phyloP scores from a whole-genome alignment of 2,888 invertebrate species.

The Eupeodes latifasciatus region DNA sequence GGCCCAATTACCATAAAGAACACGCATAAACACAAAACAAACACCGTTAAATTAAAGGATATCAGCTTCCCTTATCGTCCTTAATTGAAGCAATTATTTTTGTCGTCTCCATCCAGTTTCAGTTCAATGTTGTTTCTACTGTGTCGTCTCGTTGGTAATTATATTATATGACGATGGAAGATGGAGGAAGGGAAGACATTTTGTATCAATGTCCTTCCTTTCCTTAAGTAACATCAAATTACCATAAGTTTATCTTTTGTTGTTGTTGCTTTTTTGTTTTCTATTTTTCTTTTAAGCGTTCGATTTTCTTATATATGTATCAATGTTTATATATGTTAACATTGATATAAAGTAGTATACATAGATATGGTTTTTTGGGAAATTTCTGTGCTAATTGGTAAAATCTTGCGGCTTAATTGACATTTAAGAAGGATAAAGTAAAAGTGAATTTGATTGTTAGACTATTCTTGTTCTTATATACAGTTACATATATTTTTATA shows the following conservation, averaged over 20 bases:
- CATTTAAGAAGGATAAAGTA: constrained; percentile 6
- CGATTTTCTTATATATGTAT: constrained; percentile 2
- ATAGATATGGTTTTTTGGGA: not conserved
- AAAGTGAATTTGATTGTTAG: constrained; percentile 27
- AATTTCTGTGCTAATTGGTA: constrained; percentile 17
- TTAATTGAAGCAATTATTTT: constrained; percentile 34
- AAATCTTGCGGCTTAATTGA: constrained; percentile 18
- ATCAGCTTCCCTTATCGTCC: constrained; percentile 21
- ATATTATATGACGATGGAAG: not conserved
- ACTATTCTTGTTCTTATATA: not conserved
- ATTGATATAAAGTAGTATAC: not conserved
- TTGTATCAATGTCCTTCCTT: constrained; percentile 13
- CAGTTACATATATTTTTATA: no score
- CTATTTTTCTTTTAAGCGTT: not conserved
- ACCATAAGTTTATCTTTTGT: constrained; percentile 24
- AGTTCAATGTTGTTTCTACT: constrained; percentile 5
- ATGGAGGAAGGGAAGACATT: not conserved
- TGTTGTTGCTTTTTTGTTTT: not conserved
- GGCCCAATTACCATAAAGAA: constrained; percentile 8
- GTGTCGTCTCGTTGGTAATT: not conserved
- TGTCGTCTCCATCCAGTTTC: not conserved
- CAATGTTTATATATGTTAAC: no score
- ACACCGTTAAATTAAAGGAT: constrained; percentile 32
- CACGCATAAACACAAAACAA: constrained; percentile 33
- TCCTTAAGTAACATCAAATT: constrained; percentile 27